Base-by-base conservation (phyloP, 2,888 invertebrate genomes). In the Melikaiella ostensackeni region DNA sequence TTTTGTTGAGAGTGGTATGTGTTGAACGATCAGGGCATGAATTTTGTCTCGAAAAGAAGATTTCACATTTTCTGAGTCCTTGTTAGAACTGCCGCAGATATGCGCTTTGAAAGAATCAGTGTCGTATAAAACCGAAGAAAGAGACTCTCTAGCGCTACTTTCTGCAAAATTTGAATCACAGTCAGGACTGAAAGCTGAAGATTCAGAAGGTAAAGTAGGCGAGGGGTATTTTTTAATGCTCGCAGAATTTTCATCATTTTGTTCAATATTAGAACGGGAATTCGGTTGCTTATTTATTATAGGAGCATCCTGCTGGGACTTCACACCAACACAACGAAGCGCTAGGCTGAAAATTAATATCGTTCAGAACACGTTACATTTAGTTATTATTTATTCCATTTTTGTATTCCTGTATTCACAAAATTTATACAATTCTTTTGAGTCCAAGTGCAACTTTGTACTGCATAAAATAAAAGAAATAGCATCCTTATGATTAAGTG, bases 1-100 rank as follows among this genome's bases (percentile, higher is more conserved):
- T 63, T 30, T 63, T 24, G 63, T 63, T 35, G 33, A 5, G 9
- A 21, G 33, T 35, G 63, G 30, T 35, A 63, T 63, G 24, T 63
- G 63, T 11, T 19, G 30, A 35, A 63, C 63, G 16, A 35, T 0
- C 0, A 30, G 35, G n/a, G 35, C 35, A n/a, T 63, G 16, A 35
- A 63, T 9, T 63, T 63, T 30, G 16, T 63, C 33, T 19, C 63
- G 63, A n/a, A 63, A 63, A 30, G 63, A 63, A 63, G 63, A 63
- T 63, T 57, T 21, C 55, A 57, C 6, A 9, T 11, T 57, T 57
- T 57, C 24, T 57, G 55, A 8, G 55, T 57, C 21, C 19, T 21
- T 57, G 55, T 57, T 3, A 21, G 21, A 24, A 57, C 11, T 57
- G 21, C 11, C 19, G 4, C 11, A 24, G 19, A 2, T 57, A 24